Base-by-base conservation (phyloP, 92 coral and sea anemone genomes). In the Bergia puertoricense region DNA sequence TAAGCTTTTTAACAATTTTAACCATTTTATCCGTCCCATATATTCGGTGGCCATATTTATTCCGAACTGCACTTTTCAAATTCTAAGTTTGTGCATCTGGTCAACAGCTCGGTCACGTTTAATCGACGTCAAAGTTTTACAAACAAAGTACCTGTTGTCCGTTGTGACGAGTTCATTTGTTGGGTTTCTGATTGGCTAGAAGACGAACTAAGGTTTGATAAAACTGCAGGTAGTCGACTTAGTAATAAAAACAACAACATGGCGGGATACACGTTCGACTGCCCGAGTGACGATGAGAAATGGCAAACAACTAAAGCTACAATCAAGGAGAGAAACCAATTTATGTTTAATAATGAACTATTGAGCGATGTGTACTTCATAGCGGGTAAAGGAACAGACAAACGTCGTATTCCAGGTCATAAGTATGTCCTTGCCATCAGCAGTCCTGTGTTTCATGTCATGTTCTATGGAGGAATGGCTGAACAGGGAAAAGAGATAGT, bases 401-500 rank as follows among this genome's bases (percentile, higher is more conserved):
- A 92, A 45, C 54, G 88, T 75, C 88, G 92, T 22, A 88, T 95
- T 82, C 93, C 94, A 38, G 95, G 94, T 42, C 98, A 95, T 85
- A 95, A 92, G 77, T 92, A 88, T 78, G 90, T 95, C n/a, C 81
- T 95, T 74, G 98, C 93, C 20, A 93, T 95, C 72, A 90, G 98
- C 77, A 95, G 98, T 42, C 98, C 98, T 1, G 96, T 95, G 5
- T 91, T 95, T 38, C 90, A 93, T 77, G 98, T 94, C 44, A 95
- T 95, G 98, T 95, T 95, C 80, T 95, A 90, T 80, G 96, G 98
- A 2, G 85, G 89, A 44, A 93, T 95, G 93, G 98, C 98, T 14
- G 98, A 95, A 74, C 89, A 89, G 85, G 90, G 91, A 23, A 68
- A 85, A 37, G 94, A 95, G 59, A 85, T 95, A 7, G 86, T 88